Conservation (phyloP, 2,888 invertebrate species). For the Galeopsomyia nigrocyanea region DNA sequence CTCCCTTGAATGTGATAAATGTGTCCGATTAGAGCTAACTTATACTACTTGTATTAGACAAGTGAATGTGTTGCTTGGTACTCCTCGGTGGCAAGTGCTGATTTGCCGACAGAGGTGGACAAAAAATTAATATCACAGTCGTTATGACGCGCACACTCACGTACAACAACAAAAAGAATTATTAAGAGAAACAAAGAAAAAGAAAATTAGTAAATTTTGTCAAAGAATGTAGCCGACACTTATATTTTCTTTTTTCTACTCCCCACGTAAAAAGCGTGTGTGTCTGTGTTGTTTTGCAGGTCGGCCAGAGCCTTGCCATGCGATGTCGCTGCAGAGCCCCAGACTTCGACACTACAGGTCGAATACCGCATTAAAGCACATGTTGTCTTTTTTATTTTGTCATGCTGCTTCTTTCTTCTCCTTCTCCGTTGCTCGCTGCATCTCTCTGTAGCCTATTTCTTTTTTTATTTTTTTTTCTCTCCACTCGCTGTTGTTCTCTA, state of each 20-base stretch:
- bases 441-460: background rate
- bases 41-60: slow-evolving; percentile 26
- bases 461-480: background rate
- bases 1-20: slow-evolving; percentile 38
- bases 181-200: background rate
- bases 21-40: slow-evolving; percentile 34
- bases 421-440: slow-evolving; percentile 3
- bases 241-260: background rate
- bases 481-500: no score
- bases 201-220: background rate
- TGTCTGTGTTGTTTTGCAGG: slow-evolving; percentile 65
- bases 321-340: slow-evolving; percentile 71
- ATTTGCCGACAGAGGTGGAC: no score
- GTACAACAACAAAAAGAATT: background rate
- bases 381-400: slow-evolving; percentile 18
- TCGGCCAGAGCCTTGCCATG: slow-evolving; percentile 67
- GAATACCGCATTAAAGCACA: slow-evolving; percentile 56
- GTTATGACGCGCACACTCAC: background rate
- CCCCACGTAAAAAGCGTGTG: slow-evolving; percentile 49
- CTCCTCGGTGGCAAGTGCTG: background rate
- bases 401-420: slow-evolving; percentile 3
- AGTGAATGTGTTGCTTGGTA: background rate
- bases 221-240: background rate
- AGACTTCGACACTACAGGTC: slow-evolving; percentile 87
- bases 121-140: no score